Percentiles rank a stretch among this genome's conserved stretches.
These are phyloP conservation scores for Penaeus vannamei DNA, from an alignment of 1,140 invertebrate genomes.

Conservation along the genomic window DNA sequence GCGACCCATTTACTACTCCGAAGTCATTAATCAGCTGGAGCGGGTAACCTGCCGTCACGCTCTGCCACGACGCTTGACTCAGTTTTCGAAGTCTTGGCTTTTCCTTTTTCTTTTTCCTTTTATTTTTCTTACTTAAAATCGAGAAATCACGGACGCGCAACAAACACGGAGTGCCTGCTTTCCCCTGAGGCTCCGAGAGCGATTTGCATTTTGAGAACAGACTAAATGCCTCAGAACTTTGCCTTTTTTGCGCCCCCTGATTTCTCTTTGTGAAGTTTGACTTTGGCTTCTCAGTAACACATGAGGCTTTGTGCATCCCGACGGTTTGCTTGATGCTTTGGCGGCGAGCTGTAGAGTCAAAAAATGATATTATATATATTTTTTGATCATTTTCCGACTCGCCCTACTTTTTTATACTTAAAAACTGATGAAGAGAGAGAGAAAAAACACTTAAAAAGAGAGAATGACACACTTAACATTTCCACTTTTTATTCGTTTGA, in stretches of 20 bases:
- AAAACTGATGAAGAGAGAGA: background rate
- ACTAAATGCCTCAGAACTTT: no score
- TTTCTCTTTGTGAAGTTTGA: slow-evolving; percentile 57
- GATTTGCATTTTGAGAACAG: background rate
- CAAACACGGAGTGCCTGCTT: slow-evolving; percentile 4
- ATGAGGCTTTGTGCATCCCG: slow-evolving; percentile 60
- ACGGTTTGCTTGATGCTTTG: slow-evolving; percentile 57
- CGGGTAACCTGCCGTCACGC: slow-evolving; percentile 63
- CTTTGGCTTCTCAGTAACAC: slow-evolving; percentile 46
- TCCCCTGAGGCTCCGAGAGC: slow-evolving; percentile 6
- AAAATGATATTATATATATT: slow-evolving; percentile 16
- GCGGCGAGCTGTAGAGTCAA: slow-evolving; percentile 44
- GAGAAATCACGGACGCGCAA: slow-evolving; percentile 58
- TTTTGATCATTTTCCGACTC: slow-evolving; percentile 35
- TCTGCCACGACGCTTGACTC: slow-evolving; percentile 45
- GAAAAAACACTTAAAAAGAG: slow-evolving; percentile 8
- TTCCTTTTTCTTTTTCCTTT: background rate
- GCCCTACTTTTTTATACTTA: slow-evolving; percentile 37
- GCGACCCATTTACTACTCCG: slow-evolving; percentile 67
- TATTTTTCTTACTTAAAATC: no score
- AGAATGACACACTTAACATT: slow-evolving; percentile 51
- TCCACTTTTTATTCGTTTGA: slow-evolving; percentile 36
- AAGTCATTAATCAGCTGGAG: slow-evolving; percentile 68
- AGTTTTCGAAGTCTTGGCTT: slow-evolving; percentile 61
- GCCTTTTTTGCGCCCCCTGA: slow-evolving; percentile 36